phyloP scores from a whole-genome alignment of 2,888 invertebrate genomes.

The Tortrix viridana region DNA sequence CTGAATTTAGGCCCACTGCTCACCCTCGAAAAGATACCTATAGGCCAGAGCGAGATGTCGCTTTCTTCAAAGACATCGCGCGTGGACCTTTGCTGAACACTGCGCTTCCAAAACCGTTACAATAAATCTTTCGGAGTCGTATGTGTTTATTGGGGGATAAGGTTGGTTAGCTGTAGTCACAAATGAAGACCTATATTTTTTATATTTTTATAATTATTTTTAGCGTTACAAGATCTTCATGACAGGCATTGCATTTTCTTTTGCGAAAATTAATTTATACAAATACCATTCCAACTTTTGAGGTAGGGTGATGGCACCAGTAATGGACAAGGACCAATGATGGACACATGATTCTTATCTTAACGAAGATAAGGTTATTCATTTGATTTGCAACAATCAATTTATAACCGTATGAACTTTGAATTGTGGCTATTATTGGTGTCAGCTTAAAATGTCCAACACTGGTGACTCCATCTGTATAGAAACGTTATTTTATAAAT shows the following conservation, averaged over 20 bases:
- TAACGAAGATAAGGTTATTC: too few species aligned
- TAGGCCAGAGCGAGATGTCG: background rate
- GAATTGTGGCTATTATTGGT: too few species aligned
- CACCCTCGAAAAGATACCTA: too few species aligned
- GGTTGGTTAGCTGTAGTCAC: slow-evolving; percentile 11
- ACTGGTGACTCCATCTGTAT: background rate
- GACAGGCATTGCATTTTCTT: slow-evolving; percentile 13
- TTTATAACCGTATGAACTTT: too few species aligned
- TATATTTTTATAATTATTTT: slow-evolving; percentile 49
- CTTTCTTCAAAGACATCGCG: background rate
- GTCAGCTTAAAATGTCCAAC: too few species aligned
- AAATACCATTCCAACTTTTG: slow-evolving; percentile 26
- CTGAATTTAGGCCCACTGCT: too few species aligned
- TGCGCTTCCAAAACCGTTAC: background rate
- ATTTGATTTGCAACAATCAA: too few species aligned
- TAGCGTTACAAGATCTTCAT: slow-evolving; percentile 36
- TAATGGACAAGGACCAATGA: too few species aligned
- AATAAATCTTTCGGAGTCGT: background rate
- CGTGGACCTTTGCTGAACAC: background rate
- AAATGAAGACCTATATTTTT: slow-evolving; percentile 37
- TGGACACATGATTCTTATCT: too few species aligned
- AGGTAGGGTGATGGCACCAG: too few species aligned
- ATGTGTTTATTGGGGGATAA: slow-evolving; percentile 2
- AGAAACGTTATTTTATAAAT: slow-evolving; percentile 15
- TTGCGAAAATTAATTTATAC: slow-evolving; percentile 12